Base-by-base conservation (phyloP, 92 coral and sea anemone species). In the Umimayanthus kanabou region DNA sequence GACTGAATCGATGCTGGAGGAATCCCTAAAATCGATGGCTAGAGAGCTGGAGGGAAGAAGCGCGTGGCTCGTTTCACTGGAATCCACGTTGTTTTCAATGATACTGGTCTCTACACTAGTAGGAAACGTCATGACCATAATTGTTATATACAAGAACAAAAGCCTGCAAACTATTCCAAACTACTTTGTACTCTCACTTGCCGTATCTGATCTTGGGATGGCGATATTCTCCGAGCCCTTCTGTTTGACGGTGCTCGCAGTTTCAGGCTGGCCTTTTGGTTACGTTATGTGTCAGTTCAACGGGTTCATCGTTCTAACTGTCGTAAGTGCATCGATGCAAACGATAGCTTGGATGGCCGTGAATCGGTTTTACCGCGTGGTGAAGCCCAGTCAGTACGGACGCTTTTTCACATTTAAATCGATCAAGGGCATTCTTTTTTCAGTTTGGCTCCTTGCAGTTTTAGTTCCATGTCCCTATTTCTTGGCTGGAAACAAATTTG, bases 241-340 rank as follows among this genome's bases (percentile, higher is more conserved):
- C n/a, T 77, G 89, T 9, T 58, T 91, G 10, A 45, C 91, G 0
- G 86, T 78, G 6, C 81, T 91, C 0, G 89, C 58, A 14, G 50
- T 79, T 26, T 89, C 93, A 3, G 16, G 74, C n/a, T 93, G 93
- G 93, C 95, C 93, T 28, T 93, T 93, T 66, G 78, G 92, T 26
- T 88, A 86, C 49, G 72, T 67, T 1, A 43, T 90, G 23, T 93
- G 95, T 47, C 95, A 93, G 77, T 91, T 88, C 76, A 84, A 93
- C 30, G 93, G 95, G 25, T 91, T 86, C 79, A 74, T 89, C 45
- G 84, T 76, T 30, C 61, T 91, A 6, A 73, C 88, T 33, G 61
- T 93, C 77, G 91, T 81, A 0, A 65, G 83, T 65, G 88, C 95
- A 7, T 93, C 95, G 7, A 85, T 77, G 28, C 95, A 93, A 69